Evolutionary conservation across 1,140 invertebrate genomes (phyloP).

Genomic region (Zaprionus ornatus): DNA sequence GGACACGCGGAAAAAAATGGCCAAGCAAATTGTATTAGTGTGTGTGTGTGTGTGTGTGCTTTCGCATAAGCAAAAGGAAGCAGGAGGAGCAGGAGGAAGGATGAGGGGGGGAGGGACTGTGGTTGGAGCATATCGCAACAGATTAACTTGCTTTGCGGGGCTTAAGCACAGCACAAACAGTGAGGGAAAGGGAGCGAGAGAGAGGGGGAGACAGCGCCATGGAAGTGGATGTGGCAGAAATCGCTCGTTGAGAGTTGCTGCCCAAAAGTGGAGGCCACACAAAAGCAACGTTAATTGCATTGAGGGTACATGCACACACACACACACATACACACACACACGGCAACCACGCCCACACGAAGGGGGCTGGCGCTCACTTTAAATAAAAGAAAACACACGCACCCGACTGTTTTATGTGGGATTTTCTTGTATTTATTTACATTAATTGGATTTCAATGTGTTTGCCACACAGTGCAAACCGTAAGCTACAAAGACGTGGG

Average conservation of each 20-base stretch:
- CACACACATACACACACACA: slow-evolving; percentile 6
- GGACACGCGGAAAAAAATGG: slow-evolving; percentile 45
- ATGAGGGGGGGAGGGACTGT: neutral
- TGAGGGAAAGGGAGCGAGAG: slow-evolving; percentile 1
- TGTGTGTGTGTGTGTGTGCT: slow-evolving; percentile 39
- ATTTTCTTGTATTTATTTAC: slow-evolving; percentile 74
- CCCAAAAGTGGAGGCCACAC: slow-evolving; percentile 64
- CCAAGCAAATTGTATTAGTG: slow-evolving; percentile 66
- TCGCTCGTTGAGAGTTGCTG: slow-evolving; percentile 16
- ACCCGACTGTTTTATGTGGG: slow-evolving; percentile 47
- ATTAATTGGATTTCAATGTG: slow-evolving; percentile 76
- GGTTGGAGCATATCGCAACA: slow-evolving; percentile 62
- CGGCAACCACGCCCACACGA: slow-evolving; percentile 6
- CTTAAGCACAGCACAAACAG: slow-evolving; percentile 64
- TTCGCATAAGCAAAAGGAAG: slow-evolving; percentile 10
- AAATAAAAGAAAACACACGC: slow-evolving; percentile 69
- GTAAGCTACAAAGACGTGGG: neutral
- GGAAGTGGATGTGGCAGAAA: slow-evolving; percentile 21
- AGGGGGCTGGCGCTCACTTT: slow-evolving; percentile 32
- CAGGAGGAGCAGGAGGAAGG: neutral
- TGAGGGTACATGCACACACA: slow-evolving; percentile 53
- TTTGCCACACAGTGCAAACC: slow-evolving; percentile 47
- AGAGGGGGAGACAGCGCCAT: neutral
- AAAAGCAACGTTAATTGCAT: slow-evolving; percentile 77
- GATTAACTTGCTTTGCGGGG: slow-evolving; percentile 72